Evolutionary conservation across 2,113 vertebrate genomes (phyloP).

Genomic region (Rattus norvegicus): DNA sequence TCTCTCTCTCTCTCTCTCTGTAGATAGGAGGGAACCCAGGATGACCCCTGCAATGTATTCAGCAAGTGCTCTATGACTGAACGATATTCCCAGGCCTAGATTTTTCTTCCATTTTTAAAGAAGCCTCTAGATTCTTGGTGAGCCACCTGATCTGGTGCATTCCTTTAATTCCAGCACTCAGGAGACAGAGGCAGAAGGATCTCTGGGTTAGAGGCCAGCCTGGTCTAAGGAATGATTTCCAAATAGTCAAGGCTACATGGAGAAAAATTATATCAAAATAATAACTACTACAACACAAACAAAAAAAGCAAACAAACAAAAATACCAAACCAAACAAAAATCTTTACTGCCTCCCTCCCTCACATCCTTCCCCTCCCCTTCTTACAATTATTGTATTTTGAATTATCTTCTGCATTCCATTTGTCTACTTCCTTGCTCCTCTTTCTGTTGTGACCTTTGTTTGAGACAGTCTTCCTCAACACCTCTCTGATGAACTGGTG

Average conservation of each 20-base stretch:
- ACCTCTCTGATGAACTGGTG: background rate
- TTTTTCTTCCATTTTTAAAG: background rate
- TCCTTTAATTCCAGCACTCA: background rate
- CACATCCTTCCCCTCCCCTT: background rate
- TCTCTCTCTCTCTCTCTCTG: background rate
- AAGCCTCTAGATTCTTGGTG: background rate
- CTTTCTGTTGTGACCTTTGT: background rate
- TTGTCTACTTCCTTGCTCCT: background rate
- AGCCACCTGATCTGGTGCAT: background rate
- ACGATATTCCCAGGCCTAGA: background rate
- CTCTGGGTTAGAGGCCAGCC: background rate
- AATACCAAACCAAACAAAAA: background rate
- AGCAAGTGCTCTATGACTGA: background rate
- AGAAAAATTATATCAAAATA: no score
- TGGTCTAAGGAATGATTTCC: no score
- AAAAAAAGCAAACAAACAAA: no score
- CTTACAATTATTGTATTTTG: background rate
- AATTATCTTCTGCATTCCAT: background rate
- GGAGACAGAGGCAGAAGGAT: background rate
- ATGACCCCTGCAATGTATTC: background rate
- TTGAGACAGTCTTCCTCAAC: background rate
- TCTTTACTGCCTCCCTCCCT: background rate
- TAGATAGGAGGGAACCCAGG: background rate
- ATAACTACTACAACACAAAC: no score
- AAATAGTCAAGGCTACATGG: no score